Conservation (phyloP, 2,113 vertebrate genomes). For the Neogobius melanostomus region DNA sequence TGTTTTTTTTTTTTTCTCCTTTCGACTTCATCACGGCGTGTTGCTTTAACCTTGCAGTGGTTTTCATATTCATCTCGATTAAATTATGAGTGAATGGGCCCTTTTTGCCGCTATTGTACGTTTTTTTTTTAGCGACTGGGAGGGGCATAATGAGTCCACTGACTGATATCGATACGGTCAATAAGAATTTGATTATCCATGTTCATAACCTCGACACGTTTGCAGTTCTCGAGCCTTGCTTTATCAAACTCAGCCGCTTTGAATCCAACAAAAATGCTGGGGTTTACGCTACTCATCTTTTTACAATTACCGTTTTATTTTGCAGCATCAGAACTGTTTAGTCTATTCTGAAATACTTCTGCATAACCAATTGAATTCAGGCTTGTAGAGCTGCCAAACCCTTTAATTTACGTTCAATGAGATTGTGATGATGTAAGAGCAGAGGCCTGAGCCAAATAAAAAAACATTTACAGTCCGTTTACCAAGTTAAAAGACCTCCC, state of each 20-base stretch:
- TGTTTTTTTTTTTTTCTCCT: too few relatives aligned
- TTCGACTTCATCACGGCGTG: too few relatives aligned
- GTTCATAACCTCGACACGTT: not conserved
- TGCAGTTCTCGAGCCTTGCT: not conserved
- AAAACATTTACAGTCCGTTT: conserved; percentile 21
- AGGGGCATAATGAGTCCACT: too few relatives aligned
- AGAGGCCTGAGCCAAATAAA: not conserved
- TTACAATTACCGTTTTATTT: not conserved
- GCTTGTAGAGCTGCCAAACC: not conserved
- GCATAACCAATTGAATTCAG: not conserved
- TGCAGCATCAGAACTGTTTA: not conserved
- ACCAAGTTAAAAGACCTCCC: conserved; percentile 20
- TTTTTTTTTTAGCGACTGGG: too few relatives aligned
- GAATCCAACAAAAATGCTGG: not conserved
- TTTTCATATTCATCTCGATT: too few relatives aligned
- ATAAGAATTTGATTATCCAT: too few relatives aligned
- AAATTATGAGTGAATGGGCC: too few relatives aligned
- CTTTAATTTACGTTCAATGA: not conserved
- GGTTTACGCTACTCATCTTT: not conserved
- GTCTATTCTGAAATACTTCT: not conserved
- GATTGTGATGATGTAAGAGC: conserved; percentile 5
- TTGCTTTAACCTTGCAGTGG: too few relatives aligned
- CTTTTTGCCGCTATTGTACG: too few relatives aligned
- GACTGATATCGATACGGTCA: too few relatives aligned
- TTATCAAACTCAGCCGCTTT: conserved; percentile 16